A percentile compares a stretch with the other conserved stretches of the same genome.
Conservation (phyloP, 2,797 vertebrate genomes). For the Crenichthys baileyi region DNA sequence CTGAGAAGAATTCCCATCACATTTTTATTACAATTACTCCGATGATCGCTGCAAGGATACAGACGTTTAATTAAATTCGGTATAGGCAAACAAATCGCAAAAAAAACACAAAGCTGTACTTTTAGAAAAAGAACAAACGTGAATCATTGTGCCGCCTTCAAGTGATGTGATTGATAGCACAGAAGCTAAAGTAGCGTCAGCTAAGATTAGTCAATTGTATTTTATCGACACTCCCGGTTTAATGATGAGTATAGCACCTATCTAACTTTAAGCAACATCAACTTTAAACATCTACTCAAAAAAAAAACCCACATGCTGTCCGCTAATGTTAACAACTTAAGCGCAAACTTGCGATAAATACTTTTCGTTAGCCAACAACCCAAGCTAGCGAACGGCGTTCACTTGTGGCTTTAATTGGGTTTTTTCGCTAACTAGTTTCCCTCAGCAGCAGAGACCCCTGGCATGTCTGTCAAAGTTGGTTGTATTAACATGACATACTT, state of each 20-base stretch:
- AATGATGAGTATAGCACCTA: neutral
- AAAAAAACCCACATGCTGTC: neutral
- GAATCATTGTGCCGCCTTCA: slow-evolving; percentile 56
- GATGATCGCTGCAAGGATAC: neutral
- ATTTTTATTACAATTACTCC: neutral
- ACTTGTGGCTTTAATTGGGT: slow-evolving; percentile 29
- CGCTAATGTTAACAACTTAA: slow-evolving; percentile 42
- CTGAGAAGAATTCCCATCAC: slow-evolving; percentile 2
- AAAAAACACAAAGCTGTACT: neutral
- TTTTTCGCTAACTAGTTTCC: slow-evolving; percentile 7
- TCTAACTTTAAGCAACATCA: neutral
- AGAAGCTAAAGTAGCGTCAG: slow-evolving; percentile 38
- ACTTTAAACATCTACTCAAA: slow-evolving; percentile 1
- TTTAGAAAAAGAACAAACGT: neutral
- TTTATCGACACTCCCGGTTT: neutral
- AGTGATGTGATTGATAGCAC: slow-evolving; percentile 39
- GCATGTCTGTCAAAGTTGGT: neutral
- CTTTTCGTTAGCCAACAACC: slow-evolving; percentile 25
- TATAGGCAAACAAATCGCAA: neutral
- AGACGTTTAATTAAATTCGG: neutral
- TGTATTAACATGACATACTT: neutral
- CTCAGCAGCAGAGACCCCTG: neutral
- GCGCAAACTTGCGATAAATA: slow-evolving; percentile 56
- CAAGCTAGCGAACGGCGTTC: slow-evolving; percentile 26
- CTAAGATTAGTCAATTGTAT: slow-evolving; percentile 5